These are phyloP conservation scores for Colinus virginianus DNA, from an alignment of 2,113 vertebrate genomes.

Conservation along the genomic window DNA sequence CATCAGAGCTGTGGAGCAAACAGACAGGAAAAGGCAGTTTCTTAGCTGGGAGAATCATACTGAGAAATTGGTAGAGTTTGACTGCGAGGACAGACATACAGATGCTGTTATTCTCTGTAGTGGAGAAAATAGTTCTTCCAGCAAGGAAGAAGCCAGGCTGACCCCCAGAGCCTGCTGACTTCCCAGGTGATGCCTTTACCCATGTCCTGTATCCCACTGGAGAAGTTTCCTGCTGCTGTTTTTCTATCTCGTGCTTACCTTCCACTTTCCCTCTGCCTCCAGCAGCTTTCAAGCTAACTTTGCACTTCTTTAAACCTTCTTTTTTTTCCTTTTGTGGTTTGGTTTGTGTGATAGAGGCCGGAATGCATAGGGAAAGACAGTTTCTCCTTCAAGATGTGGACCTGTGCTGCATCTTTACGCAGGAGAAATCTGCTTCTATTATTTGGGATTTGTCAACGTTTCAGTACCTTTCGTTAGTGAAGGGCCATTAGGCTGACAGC, in stretches of 20 bases:
- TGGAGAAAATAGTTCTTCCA: not conserved
- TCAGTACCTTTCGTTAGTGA: not conserved
- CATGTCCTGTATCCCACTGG: not conserved
- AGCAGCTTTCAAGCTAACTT: conserved; percentile 47
- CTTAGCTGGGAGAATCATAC: not conserved
- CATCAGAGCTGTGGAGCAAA: not conserved
- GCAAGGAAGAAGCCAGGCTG: not conserved
- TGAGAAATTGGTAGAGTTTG: not conserved
- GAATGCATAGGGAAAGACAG: not conserved
- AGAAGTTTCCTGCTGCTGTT: not conserved
- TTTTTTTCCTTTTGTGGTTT: not conserved
- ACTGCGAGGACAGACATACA: not conserved
- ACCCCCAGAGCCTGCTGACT: conserved; percentile 12
- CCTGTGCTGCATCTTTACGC: not conserved
- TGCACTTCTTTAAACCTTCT: conserved; percentile 1
- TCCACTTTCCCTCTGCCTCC: not conserved
- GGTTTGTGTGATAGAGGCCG: not conserved
- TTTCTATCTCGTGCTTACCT: not conserved
- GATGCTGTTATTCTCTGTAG: not conserved
- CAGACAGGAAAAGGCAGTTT: not conserved
- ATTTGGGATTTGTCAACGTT: conserved; percentile 30
- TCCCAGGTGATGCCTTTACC: not conserved
- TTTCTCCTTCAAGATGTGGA: conserved; percentile 1
- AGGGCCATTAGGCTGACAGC: not conserved
- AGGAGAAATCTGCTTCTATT: conserved; percentile 14